phyloP scores from a whole-genome alignment of 2,888 invertebrate species.

The Ferrisia virgata region DNA sequence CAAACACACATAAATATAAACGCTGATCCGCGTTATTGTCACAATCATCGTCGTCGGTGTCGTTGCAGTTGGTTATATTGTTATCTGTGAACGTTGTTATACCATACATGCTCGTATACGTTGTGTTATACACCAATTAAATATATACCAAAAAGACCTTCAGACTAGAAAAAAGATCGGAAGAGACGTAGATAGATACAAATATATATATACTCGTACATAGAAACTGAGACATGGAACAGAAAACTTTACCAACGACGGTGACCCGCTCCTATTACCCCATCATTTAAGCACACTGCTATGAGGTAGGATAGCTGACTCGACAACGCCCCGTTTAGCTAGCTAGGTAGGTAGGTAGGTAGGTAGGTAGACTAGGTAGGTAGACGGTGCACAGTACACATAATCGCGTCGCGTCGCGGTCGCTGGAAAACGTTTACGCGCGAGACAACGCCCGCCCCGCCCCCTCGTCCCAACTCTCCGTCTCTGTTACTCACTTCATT shows the following conservation, averaged over 20 bases:
- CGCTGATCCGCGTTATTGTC: not conserved
- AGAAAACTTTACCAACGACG: not conserved
- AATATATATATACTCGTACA: too few relatives aligned
- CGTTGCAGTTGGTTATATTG: constrained; percentile 17
- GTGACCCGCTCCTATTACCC: not conserved
- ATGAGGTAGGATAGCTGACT: not conserved
- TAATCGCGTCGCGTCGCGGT: not conserved
- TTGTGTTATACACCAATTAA: constrained; percentile 2
- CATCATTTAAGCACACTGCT: not conserved
- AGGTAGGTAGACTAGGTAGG: too few relatives aligned
- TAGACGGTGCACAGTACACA: too few relatives aligned
- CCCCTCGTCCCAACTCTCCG: not conserved
- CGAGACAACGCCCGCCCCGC: not conserved
- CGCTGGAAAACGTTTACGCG: not conserved
- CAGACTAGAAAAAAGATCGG: constrained; percentile 14
- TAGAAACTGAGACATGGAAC: too few relatives aligned
- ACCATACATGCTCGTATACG: not conserved
- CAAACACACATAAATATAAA: not conserved
- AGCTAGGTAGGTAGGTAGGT: too few relatives aligned
- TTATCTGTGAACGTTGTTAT: not conserved
- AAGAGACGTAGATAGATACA: not conserved
- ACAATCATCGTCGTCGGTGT: too few relatives aligned
- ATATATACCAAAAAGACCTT: constrained; percentile 20
- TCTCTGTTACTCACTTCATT: not conserved
- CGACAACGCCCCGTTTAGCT: not conserved